Percentiles rank a stretch among this genome's conserved stretches.
Conservation (phyloP, 2,888 invertebrate species). For the Drosophila nr. perissopoda region DNA sequence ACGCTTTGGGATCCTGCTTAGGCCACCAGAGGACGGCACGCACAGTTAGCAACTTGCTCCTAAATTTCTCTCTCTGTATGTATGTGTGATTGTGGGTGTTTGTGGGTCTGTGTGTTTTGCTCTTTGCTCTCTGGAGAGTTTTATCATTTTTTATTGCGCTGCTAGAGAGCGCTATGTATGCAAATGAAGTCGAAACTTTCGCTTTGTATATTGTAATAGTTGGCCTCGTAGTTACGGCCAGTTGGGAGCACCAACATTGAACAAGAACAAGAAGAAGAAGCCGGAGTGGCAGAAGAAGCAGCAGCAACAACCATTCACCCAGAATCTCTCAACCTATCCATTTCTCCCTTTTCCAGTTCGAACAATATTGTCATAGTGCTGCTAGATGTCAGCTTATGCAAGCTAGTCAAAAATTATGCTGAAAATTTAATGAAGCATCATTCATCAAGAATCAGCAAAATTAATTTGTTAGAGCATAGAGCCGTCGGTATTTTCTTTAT, state of each 20-base stretch:
- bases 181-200: constrained; percentile 82
- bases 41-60: constrained; percentile 59
- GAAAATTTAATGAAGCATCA: constrained; percentile 8
- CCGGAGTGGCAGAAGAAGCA: background rate
- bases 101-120: constrained; percentile 14
- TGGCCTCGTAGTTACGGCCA: constrained; percentile 59
- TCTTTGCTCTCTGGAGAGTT: constrained; percentile 71
- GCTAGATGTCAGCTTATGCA: constrained; percentile 30
- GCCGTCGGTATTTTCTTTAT: constrained; percentile 10
- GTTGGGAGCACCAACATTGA: constrained; percentile 33
- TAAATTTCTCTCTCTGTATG: background rate
- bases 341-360: background rate
- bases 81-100: background rate
- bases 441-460: constrained; percentile 7
- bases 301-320: background rate
- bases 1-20: constrained; percentile 57
- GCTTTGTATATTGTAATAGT: constrained; percentile 67
- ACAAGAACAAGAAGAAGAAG: background rate
- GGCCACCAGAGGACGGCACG: constrained; percentile 70
- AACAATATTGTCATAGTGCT: constrained; percentile 39
- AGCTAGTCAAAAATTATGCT: constrained; percentile 4
- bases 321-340: background rate
- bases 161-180: constrained; percentile 83
- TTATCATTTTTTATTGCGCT: constrained; percentile 83
- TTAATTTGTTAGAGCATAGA: constrained; percentile 25